Base-by-base conservation (phyloP, 2,113 vertebrate species). In the Chaenocephalus aceratus region DNA sequence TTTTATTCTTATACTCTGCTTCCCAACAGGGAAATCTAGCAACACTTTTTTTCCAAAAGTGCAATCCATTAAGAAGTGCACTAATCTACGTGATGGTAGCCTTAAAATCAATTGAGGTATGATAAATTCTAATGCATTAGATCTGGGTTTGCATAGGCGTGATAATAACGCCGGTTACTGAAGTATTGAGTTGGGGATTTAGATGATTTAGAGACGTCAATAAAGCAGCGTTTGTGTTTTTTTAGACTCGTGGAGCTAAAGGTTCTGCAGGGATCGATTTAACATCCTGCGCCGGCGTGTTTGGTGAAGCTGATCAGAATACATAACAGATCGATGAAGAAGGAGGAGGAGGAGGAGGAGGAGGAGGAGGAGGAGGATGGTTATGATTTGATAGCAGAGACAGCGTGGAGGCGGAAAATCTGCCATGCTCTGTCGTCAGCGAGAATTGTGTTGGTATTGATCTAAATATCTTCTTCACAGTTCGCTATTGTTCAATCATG, bases 201-300 rank as follows among this genome's bases (percentile, higher is more conserved):
- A 8, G 16, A 41, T 14, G 54, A 15, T 51, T 68, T 16, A 26
- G 4, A 18, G n/a, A n/a, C 10, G n/a, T 52, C 54, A 74, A 77
- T 77, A 66, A 51, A 77, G 73, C 45, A 45, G 59, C 48, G 46
- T 72, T 70, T 72, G 68, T 48, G 49, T 10, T 65, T 51, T 10
- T 7, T 36, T 58, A 41, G 48, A 36, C 44, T 57, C 23, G 67
- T 6, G 36, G 58, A 75, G 59, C 13, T 44, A 9, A 72, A 14
- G 23, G 54, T 77, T 48, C 77, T 66, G 73, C 36, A 41, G 63
- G 10, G 46, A 84, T 78, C 23, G 15, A 78, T 62, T 18, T 6
- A 52, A 51, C 34, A 52, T 13, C 12, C 58, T 65, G 9, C 36
- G 59, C 14, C 48, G 44, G 48, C 0, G 23, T 49, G 49, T 44